Percentiles rank a stretch among this genome's conserved stretches.
These are phyloP conservation scores for Campoplex nolae DNA, from an alignment of 2,888 invertebrate genomes.

Conservation along the genomic window DNA sequence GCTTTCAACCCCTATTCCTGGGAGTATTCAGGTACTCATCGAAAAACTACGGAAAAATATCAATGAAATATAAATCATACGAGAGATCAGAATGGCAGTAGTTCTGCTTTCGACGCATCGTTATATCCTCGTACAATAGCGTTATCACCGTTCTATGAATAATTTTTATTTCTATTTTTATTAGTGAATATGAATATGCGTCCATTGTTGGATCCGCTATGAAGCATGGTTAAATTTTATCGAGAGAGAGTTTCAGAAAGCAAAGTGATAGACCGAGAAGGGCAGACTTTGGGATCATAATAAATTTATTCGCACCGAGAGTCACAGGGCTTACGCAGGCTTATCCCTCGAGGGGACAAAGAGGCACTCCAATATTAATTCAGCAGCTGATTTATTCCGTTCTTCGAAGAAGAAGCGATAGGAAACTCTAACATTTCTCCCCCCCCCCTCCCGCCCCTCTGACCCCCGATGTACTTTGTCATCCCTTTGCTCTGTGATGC, in stretches of 20 bases:
- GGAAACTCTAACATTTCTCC: slow-evolving; percentile 6
- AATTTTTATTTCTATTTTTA: not conserved
- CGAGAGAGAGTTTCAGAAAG: slow-evolving; percentile 17
- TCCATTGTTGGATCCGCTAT: not conserved
- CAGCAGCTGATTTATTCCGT: slow-evolving; percentile 48
- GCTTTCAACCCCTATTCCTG: not conserved
- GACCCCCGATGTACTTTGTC: not conserved
- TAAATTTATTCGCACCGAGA: slow-evolving; percentile 63
- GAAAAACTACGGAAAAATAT: not conserved
- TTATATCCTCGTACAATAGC: not conserved
- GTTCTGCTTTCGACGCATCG: not conserved
- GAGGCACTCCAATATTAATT: slow-evolving; percentile 53
- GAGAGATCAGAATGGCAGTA: not conserved
- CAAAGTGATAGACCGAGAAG: slow-evolving; percentile 23
- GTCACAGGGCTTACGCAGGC: slow-evolving; percentile 55
- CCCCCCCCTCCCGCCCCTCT: not conserved
- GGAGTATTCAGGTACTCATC: not conserved
- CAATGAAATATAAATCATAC: not conserved
- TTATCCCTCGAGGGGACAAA: slow-evolving; percentile 56
- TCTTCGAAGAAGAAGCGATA: slow-evolving; percentile 38
- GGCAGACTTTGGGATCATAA: slow-evolving; percentile 49
- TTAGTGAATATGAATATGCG: slow-evolving; percentile 17
- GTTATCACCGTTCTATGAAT: not conserved
- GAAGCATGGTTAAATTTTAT: slow-evolving; percentile 20
- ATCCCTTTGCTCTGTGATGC: slow-evolving; percentile 7